These are phyloP conservation scores for Cryptoprocta ferox DNA, from an alignment of 2,797 vertebrate species.

Conservation along the genomic window DNA sequence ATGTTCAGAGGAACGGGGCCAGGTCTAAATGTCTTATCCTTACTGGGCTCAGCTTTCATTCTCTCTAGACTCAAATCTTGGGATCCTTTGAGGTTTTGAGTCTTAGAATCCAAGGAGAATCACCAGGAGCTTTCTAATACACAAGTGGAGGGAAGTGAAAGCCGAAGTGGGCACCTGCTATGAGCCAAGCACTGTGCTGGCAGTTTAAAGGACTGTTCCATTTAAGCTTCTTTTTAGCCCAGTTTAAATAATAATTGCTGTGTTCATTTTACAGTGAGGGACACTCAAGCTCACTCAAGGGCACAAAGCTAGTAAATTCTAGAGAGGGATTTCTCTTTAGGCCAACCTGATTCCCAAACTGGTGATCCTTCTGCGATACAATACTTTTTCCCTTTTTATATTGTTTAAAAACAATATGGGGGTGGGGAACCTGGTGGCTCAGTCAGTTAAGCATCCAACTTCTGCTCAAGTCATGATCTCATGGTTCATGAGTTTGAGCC, in stretches of 20 bases:
- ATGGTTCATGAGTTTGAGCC: too few relatives aligned
- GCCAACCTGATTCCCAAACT: neutral
- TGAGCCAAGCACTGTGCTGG: neutral
- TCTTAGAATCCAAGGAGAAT: neutral
- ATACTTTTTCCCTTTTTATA: conserved; percentile 16
- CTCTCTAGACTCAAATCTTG: neutral
- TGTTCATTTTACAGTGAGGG: neutral
- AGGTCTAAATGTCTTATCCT: neutral
- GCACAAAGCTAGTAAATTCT: neutral
- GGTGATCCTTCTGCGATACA: neutral
- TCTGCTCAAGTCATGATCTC: too few relatives aligned
- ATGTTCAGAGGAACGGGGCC: neutral
- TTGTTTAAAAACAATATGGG: neutral
- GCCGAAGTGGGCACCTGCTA: neutral
- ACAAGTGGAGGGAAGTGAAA: neutral
- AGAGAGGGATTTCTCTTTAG: neutral
- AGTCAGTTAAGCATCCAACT: too few relatives aligned
- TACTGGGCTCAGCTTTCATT: neutral
- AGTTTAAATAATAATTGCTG: too few relatives aligned
- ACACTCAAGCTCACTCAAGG: neutral
- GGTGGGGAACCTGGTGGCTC: too few relatives aligned
- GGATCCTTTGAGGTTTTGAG: neutral
- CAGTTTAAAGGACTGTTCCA: neutral
- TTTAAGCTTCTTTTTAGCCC: neutral
- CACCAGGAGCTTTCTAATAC: neutral